Evolutionary conservation across 2,888 invertebrate genomes (phyloP).

Genomic region (Pseudanteris insignis): DNA sequence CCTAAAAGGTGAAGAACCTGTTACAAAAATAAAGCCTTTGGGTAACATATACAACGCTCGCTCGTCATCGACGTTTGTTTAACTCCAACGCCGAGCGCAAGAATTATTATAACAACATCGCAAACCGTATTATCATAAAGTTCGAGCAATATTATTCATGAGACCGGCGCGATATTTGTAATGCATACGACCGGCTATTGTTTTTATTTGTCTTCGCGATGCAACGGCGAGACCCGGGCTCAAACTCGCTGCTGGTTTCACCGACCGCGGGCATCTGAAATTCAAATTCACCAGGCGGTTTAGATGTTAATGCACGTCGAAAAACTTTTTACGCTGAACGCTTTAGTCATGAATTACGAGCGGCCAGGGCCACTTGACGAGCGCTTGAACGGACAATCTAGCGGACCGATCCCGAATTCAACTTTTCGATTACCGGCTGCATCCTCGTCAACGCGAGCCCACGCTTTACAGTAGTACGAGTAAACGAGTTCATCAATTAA

Average conservation of each 20-base stretch:
- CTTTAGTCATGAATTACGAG: slow-evolving; percentile 15
- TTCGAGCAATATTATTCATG: slow-evolving; percentile 37
- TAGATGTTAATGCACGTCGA: slow-evolving; percentile 36
- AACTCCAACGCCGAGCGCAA: slow-evolving; percentile 8
- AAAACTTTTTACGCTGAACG: slow-evolving; percentile 19
- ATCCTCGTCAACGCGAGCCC: too few relatives aligned
- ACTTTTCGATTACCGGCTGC: too few relatives aligned
- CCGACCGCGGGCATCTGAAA: slow-evolving; percentile 32
- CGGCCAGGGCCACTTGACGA: slow-evolving; percentile 2
- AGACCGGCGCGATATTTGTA: slow-evolving; percentile 14
- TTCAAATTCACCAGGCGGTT: slow-evolving; percentile 34
- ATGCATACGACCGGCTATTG: slow-evolving; percentile 28
- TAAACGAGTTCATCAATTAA: too few relatives aligned
- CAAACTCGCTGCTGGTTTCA: slow-evolving; percentile 27
- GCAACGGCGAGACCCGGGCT: slow-evolving; percentile 22
- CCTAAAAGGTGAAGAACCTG: slow-evolving; percentile 41
- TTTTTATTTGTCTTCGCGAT: slow-evolving; percentile 29
- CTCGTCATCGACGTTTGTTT: slow-evolving; percentile 24
- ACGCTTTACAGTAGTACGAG: too few relatives aligned
- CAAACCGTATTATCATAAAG: slow-evolving; percentile 30
- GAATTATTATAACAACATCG: slow-evolving; percentile 21
- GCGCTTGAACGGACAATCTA: slow-evolving; percentile 6
- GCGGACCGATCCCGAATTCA: too few relatives aligned
- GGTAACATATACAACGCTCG: slow-evolving; percentile 6
- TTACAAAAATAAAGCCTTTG: slow-evolving; percentile 34